Base-by-base conservation (phyloP, 1,140 invertebrate genomes). In the Eurosta solidaginis region DNA sequence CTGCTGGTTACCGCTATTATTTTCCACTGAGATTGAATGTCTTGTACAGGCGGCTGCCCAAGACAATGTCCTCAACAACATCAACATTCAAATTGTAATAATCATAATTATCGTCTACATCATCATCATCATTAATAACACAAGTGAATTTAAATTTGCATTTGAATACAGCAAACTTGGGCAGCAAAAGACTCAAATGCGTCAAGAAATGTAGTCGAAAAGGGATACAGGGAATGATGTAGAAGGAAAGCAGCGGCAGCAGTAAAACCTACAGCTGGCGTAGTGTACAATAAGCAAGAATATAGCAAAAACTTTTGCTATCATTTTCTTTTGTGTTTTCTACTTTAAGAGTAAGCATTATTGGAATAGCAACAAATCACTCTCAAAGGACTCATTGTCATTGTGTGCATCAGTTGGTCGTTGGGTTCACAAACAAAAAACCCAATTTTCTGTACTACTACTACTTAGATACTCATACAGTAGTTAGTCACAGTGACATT, bases 331-430 rank as follows among this genome's bases (percentile, higher is more conserved):
- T 22, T 40, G 59, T 68, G 33, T 68, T n/a, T n/a, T n/a, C n/a
- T 33, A 68, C 59, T 68, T 42, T 33, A 68, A 68, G n/a, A n/a
- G 36, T 68, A 40, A 33, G 33, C 59, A 6, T 29, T n/a, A 40
- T 40, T 20, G 59, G 36, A 68, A 68, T 12, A 68, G 59, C 59
- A 68, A 68, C 59, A 68, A 68, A 68, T 68, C 59, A 68, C 59
- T 68, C 33, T 68, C 59, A 68, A 68, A 68, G 59, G 33, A 33
- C 29, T 68, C 59, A 68, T 68, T 68, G 59, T 68, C 59, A 42
- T 22, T 3, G 54, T 63, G 33, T 10, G n/a, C 59, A 68, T 22
- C 33, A 68, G 59, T n/a, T 22, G 49, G 33, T 20, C 27, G 33
- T n/a, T n/a, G n/a, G n/a, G n/a, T n/a, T n/a, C n/a, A n/a, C n/a